A percentile compares a stretch with the other conserved stretches of the same genome.
These are phyloP conservation scores for Toxotes jaculatrix DNA, from an alignment of 2,113 vertebrate genomes.

Conservation along the genomic window DNA sequence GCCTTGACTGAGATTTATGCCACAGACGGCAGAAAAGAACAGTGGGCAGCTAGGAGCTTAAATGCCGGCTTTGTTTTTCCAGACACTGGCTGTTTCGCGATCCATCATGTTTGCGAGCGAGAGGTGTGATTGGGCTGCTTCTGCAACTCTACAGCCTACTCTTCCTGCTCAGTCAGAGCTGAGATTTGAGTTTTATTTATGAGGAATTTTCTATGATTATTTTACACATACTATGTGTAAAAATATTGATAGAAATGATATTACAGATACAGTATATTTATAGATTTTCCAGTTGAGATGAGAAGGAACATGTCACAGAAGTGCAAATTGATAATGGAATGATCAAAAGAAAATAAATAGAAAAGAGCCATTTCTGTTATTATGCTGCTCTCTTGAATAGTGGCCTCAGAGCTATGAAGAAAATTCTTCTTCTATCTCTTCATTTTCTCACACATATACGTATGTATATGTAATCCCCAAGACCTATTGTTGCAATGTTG, in stretches of 20 bases:
- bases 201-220: neutral
- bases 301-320: neutral
- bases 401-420: neutral
- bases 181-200: neutral
- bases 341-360: no score
- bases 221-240: neutral
- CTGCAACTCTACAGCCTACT: conserved; percentile 2
- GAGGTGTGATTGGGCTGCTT: conserved; percentile 18
- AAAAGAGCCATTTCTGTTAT: neutral
- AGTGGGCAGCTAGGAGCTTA: conserved; percentile 60
- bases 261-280: neutral
- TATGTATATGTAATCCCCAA: no score
- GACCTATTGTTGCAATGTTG: neutral
- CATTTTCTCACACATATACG: no score
- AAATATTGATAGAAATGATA: neutral
- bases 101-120: conserved; percentile 61
- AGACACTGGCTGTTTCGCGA: conserved; percentile 55
- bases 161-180: conserved; percentile 8
- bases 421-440: neutral
- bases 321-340: neutral
- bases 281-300: neutral
- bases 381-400: neutral
- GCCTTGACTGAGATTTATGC: conserved; percentile 73
- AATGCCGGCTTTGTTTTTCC: conserved; percentile 70
- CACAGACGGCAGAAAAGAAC: conserved; percentile 35